Evolutionary conservation across 2,113 vertebrate species (phyloP).

Genomic region (Peromyscus maniculatus): DNA sequence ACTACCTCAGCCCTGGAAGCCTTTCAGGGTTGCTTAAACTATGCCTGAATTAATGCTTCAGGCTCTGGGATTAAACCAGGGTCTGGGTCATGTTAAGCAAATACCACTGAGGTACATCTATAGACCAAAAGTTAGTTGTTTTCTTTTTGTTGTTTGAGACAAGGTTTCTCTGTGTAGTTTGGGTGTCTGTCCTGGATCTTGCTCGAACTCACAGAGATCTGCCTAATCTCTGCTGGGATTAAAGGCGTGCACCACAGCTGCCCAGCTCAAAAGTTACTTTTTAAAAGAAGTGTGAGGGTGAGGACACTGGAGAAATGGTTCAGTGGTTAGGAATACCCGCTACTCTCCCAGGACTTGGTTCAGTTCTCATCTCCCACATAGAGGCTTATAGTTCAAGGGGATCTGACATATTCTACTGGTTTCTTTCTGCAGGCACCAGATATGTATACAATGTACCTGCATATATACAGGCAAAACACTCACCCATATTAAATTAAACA

Average conservation of each 20-base stretch:
- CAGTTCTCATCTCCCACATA: neutral
- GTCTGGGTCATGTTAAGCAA: neutral
- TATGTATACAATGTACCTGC: neutral
- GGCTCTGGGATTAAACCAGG: neutral
- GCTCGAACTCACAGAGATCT: too few species aligned
- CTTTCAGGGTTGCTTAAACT: conserved; percentile 6
- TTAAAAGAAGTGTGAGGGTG: neutral
- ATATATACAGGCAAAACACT: neutral
- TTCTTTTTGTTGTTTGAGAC: too few species aligned
- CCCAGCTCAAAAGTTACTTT: neutral
- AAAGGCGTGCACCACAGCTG: too few species aligned
- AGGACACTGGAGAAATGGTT: neutral
- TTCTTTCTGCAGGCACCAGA: neutral
- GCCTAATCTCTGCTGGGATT: too few species aligned
- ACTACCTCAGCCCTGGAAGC: neutral
- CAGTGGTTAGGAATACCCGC: neutral
- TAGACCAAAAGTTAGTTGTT: neutral
- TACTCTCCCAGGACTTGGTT: neutral
- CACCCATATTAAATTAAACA: neutral
- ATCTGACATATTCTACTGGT: neutral
- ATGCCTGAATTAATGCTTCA: neutral
- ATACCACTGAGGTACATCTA: neutral
- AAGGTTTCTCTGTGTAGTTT: too few species aligned
- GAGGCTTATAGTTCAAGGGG: neutral
- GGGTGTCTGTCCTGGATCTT: too few species aligned